Evolutionary conservation across 37 sponge, comb jelly and placozoan genomes (phyloP).

Genomic region (Spongia lamella): DNA sequence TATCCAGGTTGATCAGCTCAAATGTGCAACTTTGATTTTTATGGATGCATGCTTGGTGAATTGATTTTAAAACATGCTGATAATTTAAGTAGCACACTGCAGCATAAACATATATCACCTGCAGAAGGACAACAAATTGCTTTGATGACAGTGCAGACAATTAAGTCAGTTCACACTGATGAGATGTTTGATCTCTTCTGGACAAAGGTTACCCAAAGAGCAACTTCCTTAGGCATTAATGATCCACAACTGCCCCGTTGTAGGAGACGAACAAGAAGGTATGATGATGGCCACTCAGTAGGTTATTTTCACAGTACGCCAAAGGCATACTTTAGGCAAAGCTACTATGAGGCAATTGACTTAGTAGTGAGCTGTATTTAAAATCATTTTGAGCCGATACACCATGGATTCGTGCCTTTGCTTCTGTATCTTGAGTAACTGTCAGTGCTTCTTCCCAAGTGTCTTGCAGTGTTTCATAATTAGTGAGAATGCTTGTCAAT

Average conservation of each 20-base stretch:
- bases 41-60: conserved; percentile 13
- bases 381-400: too few relatives aligned
- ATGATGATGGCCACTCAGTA: too few relatives aligned
- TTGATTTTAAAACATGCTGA: conserved; percentile 14
- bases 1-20: conserved; percentile 16
- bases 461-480: conserved; percentile 34
- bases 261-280: too few relatives aligned
- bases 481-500: conserved; percentile 37
- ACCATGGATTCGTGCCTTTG: too few relatives aligned
- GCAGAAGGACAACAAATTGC: conserved; percentile 26
- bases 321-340: too few relatives aligned
- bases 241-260: too few relatives aligned
- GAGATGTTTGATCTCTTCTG: conserved; percentile 16
- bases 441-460: conserved; percentile 44
- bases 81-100: conserved; percentile 24
- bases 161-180: conserved; percentile 3
- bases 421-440: conserved; percentile 5
- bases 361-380: too few relatives aligned
- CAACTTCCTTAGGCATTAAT: too few relatives aligned
- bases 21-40: too few relatives aligned
- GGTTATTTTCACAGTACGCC: too few relatives aligned
- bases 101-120: conserved; percentile 5
- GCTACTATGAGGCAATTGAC: too few relatives aligned
- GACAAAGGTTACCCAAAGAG: not conserved
- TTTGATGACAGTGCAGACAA: conserved; percentile 1